Evolutionary conservation across 2,797 vertebrate species (phyloP).

Genomic region (Pelochelys cantorii): DNA sequence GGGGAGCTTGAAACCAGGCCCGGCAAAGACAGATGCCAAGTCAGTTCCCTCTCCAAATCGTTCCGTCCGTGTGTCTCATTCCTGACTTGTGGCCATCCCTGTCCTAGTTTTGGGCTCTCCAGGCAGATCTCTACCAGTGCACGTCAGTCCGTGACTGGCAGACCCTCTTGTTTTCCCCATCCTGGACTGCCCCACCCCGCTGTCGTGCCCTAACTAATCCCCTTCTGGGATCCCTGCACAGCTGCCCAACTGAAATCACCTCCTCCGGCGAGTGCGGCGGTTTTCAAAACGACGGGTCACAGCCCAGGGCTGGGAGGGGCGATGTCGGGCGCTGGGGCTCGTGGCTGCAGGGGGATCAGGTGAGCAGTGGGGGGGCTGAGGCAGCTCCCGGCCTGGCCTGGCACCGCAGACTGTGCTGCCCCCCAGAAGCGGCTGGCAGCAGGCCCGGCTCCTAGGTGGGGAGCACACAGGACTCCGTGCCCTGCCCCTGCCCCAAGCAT

Average conservation of each 20-base stretch:
- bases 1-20: accelerated
- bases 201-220: not conserved
- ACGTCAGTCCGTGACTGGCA: accelerated
- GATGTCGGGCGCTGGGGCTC: no score
- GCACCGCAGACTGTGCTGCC: no score
- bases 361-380: no score
- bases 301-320: no score
- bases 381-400: no score
- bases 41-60: accelerated
- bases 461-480: no score
- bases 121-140: not conserved
- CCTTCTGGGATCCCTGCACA: accelerated
- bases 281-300: no score
- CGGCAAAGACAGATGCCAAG: not conserved
- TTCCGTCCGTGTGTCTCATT: not conserved
- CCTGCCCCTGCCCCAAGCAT: no score
- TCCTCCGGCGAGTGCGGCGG: not conserved
- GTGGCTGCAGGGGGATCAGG: no score
- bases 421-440: no score
- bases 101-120: not conserved
- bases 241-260: not conserved
- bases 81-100: not conserved
- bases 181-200: not conserved
- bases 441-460: no score
- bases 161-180: not conserved